phyloP scores from a whole-genome alignment of 2,797 vertebrate species.

The Babyrousa celebensis region DNA sequence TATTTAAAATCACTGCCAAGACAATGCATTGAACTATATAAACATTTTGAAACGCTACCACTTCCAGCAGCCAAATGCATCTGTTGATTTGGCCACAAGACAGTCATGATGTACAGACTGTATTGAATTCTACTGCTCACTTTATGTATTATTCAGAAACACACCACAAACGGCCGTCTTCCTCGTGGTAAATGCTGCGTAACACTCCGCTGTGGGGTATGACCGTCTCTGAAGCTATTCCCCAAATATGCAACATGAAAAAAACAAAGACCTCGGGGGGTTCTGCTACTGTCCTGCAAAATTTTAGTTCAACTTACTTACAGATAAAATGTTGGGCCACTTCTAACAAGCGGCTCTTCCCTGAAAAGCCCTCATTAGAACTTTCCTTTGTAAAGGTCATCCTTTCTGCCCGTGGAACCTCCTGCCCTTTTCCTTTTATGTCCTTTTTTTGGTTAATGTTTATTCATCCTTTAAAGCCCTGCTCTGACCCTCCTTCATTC shows the following conservation, averaged over 20 bases:
- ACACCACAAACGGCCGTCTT: rapidly evolving
- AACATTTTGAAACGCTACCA: background rate
- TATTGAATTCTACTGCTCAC: rapidly evolving
- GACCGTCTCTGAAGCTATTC: background rate
- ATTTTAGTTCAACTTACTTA: background rate
- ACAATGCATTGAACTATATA: background rate
- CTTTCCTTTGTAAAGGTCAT: background rate
- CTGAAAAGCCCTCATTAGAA: background rate
- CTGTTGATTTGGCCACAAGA: background rate
- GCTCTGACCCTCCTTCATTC: background rate
- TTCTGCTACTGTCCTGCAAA: background rate
- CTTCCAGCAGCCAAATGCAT: background rate
- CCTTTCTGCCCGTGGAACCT: background rate
- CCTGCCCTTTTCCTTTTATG: background rate
- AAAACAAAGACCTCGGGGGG: background rate
- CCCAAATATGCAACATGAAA: rapidly evolving
- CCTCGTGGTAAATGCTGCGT: rapidly evolving
- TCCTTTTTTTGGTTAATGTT: background rate
- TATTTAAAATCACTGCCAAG: background rate
- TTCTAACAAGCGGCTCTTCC: background rate
- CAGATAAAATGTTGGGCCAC: background rate
- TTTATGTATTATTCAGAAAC: background rate
- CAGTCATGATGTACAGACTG: rapidly evolving
- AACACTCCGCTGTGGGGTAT: background rate
- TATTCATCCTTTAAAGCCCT: background rate